phyloP scores from a whole-genome alignment of 2,113 vertebrate species.

The Hiodon alosoides region DNA sequence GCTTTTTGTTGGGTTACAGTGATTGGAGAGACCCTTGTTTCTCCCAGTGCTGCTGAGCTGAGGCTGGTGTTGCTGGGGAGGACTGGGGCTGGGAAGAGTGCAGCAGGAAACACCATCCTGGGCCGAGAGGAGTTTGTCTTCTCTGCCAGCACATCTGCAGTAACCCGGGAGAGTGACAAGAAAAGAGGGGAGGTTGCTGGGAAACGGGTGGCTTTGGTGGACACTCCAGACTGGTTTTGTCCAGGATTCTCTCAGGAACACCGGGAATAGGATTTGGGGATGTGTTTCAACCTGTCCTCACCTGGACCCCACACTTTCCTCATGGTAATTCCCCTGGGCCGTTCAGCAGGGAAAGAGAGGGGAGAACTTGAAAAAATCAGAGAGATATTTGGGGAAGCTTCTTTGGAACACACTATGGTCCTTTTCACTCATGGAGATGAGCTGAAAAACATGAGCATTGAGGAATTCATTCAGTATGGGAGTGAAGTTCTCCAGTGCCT shows the following conservation, averaged over 20 bases:
- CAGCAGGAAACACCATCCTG: too few species aligned
- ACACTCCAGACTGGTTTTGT: slow-evolving; percentile 5
- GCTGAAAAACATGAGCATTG: too few species aligned
- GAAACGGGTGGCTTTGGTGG: neutral
- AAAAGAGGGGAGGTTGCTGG: neutral
- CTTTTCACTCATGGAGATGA: too few species aligned
- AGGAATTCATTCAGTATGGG: too few species aligned
- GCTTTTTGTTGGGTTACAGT: neutral
- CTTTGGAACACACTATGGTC: too few species aligned
- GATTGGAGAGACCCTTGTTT: neutral
- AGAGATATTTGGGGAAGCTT: too few species aligned
- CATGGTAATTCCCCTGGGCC: neutral
- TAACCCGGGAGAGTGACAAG: slow-evolving; percentile 1
- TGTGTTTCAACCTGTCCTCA: slow-evolving; percentile 8
- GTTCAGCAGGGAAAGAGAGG: slow-evolving; percentile 4
- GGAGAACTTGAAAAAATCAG: too few species aligned
- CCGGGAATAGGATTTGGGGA: neutral
- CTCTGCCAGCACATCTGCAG: neutral
- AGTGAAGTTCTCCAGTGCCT: too few species aligned
- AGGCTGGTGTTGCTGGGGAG: neutral
- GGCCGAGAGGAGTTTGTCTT: neutral
- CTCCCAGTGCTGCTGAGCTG: neutral
- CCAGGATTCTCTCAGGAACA: neutral
- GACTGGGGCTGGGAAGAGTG: neutral
- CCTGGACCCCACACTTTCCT: slow-evolving; percentile 4